Percentiles rank a stretch among this genome's conserved stretches.
Evolutionary conservation across 92 coral and sea anemone genomes (phyloP).

Genomic region (Porites rus): DNA sequence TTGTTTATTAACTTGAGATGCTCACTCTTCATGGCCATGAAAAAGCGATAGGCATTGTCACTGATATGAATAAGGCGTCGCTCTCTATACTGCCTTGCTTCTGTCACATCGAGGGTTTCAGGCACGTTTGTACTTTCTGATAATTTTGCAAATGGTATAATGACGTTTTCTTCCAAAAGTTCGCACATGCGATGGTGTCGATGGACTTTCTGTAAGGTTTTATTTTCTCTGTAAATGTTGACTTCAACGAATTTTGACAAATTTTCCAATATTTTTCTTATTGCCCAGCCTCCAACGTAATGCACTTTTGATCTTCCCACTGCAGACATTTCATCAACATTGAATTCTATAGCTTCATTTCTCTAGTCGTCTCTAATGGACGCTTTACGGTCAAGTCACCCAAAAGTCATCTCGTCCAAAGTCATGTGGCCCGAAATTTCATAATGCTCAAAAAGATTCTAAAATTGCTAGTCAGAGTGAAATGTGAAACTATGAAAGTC

Average conservation of each 20-base stretch:
- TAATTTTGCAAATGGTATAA: constrained; percentile 23
- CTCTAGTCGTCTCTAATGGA: too few species aligned
- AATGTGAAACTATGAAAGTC: too few species aligned
- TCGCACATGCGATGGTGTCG: constrained; percentile 11
- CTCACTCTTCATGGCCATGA: constrained; percentile 7
- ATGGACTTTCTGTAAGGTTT: not conserved
- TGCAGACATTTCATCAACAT: not conserved
- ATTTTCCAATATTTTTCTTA: not conserved
- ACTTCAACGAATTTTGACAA: not conserved
- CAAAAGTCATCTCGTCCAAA: too few species aligned
- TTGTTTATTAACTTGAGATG: constrained; percentile 5
- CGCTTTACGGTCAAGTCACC: too few species aligned
- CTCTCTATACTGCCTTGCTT: constrained; percentile 29
- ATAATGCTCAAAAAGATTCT: too few species aligned
- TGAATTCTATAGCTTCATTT: not conserved
- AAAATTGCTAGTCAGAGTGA: too few species aligned
- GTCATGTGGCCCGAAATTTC: too few species aligned
- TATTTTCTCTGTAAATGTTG: not conserved
- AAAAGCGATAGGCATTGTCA: constrained; percentile 29
- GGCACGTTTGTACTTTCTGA: not conserved
- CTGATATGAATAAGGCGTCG: constrained; percentile 33
- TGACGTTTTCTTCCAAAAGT: constrained; percentile 22
- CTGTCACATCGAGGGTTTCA: constrained; percentile 9
- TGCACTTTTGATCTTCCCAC: not conserved
- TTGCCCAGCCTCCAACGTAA: not conserved